A percentile compares a stretch with the other conserved stretches of the same genome.
phyloP scores from a whole-genome alignment of 2,113 vertebrate species.

The Cheilinus undulatus region DNA sequence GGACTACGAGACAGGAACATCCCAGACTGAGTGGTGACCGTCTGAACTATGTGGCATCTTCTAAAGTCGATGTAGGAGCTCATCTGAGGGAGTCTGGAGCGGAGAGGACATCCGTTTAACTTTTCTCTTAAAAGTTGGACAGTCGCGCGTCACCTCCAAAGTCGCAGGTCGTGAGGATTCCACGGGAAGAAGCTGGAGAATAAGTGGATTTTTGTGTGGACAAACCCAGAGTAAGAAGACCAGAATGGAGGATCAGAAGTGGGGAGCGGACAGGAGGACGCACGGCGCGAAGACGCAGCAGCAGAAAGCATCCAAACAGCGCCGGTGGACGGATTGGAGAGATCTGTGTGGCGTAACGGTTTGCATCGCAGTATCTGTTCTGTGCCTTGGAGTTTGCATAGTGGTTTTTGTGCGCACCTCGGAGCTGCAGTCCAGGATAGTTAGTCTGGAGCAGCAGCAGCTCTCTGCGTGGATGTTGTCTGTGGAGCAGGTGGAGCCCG shows the following conservation, averaged over 20 bases:
- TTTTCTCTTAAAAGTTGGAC: neutral
- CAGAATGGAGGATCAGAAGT: constrained; percentile 75
- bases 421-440: constrained; percentile 79
- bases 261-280: constrained; percentile 57
- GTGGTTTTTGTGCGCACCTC: constrained; percentile 73
- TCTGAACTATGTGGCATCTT: constrained; percentile 32
- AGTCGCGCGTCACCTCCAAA: neutral
- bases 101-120: constrained; percentile 11
- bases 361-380: constrained; percentile 61
- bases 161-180: constrained; percentile 14
- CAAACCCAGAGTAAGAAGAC: constrained; percentile 1
- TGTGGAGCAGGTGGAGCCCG: constrained; percentile 84
- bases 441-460: constrained; percentile 78
- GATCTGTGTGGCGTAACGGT: constrained; percentile 50
- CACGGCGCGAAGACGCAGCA: constrained; percentile 39
- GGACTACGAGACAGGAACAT: constrained; percentile 25
- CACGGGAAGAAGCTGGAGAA: constrained; percentile 33
- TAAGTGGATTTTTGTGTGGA: constrained; percentile 38
- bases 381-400: constrained; percentile 80
- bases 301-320: constrained; percentile 58
- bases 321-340: constrained; percentile 57
- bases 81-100: constrained; percentile 27
- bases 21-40: constrained; percentile 30
- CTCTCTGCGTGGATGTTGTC: constrained; percentile 76
- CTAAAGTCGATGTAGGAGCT: constrained; percentile 18